Evolutionary conservation across 2,113 vertebrate species (phyloP), one percentile per base, ranked within the genome.

Genomic region (Catharus fuscescens): DNA sequence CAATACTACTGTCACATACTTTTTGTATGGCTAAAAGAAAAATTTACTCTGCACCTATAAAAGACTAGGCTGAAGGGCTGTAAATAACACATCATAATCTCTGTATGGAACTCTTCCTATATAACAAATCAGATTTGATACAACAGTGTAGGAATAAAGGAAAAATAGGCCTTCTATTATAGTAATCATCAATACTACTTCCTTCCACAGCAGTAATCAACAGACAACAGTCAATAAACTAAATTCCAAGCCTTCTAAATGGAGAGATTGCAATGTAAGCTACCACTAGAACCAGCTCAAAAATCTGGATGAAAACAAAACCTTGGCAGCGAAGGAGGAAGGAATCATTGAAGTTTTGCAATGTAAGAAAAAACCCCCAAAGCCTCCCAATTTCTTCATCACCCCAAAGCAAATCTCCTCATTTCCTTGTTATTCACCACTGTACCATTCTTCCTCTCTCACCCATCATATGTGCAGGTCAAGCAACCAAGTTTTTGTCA

Each of bases 291-390:
- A 84, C 45, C 40, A 74, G 32, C 32, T 84, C 38, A 31, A 90
- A 92, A 94, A 94, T 77, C 18, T 77, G 20, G 34, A 88, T 57
- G 42, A 65, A 89, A 92, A 77, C 18, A 94, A 80, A 66, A 74
- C 45, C 34, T 32, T 47, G 8, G 5, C 8, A 4, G 8, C 6
- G 4, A 56, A 18, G 26, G 11, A 24, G 3, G 10, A 20, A 8
- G 32, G 32, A 29, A 38, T 23, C 18, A 78, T 32, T 42, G n/a
- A 56, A 64, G 23, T 62, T 77, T 53, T 90, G 15, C 45, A 74
- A 56, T 64, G 5, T 38, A 59, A 61, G 12, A 20, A 73, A 66
- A 50, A 20, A 47, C 7, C 2, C n/a, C 1, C 1, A n/a, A 72
- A 13, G 0, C 3, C 4, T 36, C 42, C 59, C 47, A n/a, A 52